Evolutionary conservation across 1,140 invertebrate species (phyloP), one percentile per base, ranked within the genome.

Genomic region (Pararge aegeria): DNA sequence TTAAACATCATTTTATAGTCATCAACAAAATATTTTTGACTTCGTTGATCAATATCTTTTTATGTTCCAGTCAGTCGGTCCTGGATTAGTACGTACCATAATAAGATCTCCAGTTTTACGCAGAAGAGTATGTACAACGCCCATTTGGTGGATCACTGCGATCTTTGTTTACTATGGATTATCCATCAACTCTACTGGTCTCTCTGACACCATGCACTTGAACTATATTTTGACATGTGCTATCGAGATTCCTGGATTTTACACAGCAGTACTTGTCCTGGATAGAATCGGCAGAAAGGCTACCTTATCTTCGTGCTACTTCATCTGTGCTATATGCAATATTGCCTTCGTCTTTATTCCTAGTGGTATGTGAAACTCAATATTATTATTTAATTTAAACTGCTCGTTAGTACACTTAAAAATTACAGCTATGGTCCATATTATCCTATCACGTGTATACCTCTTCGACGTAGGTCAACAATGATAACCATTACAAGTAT

Each of bases 271-370:
- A 2, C 15, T 72, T 4, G 48, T 80, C 1, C 42, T 80, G 16
- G 69, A 61, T 3, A 70, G 19, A 30, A 60, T 75, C 12, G 50
- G 91, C 74, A 58, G 93, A 50, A 69, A 87, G 27, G 61, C 92
- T 0, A 95, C 94, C 53, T 83, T 96, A 15, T 73, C 93, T 0
- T 94, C 94, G 0, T 95, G 95, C 77, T 93, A 92, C 70, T 92
- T 93, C 30, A 92, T 94, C 24, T 93, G 94, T 2, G 90, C 92
- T 55, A 91, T 92, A 0, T 95, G 94, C 68, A 92, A 92, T 34
- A 89, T 93, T 24, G 83, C 92, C 1, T 95, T 94, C 71, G 90
- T 95, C 44, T 93, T 93, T 61, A 93, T 94, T 4, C 91, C 93
- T 9, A 93, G 94, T 12, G 59, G 78, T 75, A 65, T 62, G 58